Evolutionary conservation across 2,797 vertebrate genomes (phyloP), one percentile per base, ranked within the genome.

Genomic region (Tenualosa ilisha): DNA sequence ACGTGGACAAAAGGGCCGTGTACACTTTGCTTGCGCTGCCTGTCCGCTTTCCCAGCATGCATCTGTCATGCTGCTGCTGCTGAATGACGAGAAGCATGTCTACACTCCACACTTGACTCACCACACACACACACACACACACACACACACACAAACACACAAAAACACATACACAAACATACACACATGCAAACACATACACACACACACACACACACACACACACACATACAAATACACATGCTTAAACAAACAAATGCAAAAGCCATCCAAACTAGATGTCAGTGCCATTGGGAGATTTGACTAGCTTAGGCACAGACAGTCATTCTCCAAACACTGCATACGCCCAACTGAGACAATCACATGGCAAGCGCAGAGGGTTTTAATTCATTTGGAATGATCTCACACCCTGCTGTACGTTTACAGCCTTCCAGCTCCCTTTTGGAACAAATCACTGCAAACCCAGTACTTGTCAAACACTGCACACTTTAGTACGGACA

Each of bases 41-140:
- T 88, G 86, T 84, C 86, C 82, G 86, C 85, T 88, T 87, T 87
- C 88, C 85, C 82, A 85, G 88, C 90, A 83, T 86, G 82, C 49
- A 81, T 72, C 49, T 68, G 75, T 88, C 89, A 88, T 88, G 90
- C 82, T 90, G 86, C 72, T 86, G 88, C 90, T 86, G 88, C 89
- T 91, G 92, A 91, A 92, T 91, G 91, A 90, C 63, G 88, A 85
- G 50, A 86, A 89, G 93, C 95, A 61, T 93, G 95, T 93, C 85
- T 79, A 87, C 91, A 93, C 95, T 89, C 85, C 81, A 87, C 91
- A 93, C 95, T 89, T 93, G 95, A 95, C 90, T 89, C 31, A 87
- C 37, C 31, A 72, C 31, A 72, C 31, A 26, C 24, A 65, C 63
- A 63, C n/a, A 24, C n/a, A 63, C 22, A 63, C 22, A 24, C 61